Evolutionary conservation across 1,140 invertebrate genomes (phyloP).

Genomic region (Solenopsis fugax): DNA sequence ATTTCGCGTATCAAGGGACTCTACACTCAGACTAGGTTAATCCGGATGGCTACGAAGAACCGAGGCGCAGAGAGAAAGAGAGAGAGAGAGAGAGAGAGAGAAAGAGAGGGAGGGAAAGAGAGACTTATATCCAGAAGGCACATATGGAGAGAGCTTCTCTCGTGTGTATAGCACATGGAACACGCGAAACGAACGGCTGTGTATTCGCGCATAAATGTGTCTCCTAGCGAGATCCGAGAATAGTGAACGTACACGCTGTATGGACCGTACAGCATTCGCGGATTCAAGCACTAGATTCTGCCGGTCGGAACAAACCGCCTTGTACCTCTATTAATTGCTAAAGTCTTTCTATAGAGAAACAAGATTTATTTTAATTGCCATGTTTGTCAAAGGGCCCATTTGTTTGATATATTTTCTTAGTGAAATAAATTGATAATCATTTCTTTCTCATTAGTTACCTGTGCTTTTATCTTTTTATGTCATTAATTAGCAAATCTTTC

Average conservation of each 20-base stretch:
- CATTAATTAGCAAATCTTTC: background rate
- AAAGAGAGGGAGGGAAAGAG: background rate
- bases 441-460: background rate
- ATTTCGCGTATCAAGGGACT: conserved; percentile 50
- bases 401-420: conserved; percentile 7
- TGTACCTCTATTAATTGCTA: conserved; percentile 9
- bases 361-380: background rate
- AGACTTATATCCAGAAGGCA: conserved; percentile 36
- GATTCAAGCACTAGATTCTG: conserved; percentile 28
- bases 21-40: conserved; percentile 54
- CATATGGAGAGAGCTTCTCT: conserved; percentile 23
- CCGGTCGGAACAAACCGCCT: background rate
- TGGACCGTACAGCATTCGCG: background rate
- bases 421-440: background rate
- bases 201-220: conserved; percentile 43
- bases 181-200: conserved; percentile 38
- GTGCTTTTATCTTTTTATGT: background rate
- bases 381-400: background rate
- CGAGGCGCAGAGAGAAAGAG: conserved; percentile 17
- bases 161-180: background rate
- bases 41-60: conserved; percentile 39
- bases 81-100: conserved; percentile 1
- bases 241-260: conserved; percentile 38
- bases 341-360: background rate
- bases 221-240: conserved; percentile 38